phyloP scores from a whole-genome alignment of 2,113 vertebrate genomes.

The Tonatia bakeri region DNA sequence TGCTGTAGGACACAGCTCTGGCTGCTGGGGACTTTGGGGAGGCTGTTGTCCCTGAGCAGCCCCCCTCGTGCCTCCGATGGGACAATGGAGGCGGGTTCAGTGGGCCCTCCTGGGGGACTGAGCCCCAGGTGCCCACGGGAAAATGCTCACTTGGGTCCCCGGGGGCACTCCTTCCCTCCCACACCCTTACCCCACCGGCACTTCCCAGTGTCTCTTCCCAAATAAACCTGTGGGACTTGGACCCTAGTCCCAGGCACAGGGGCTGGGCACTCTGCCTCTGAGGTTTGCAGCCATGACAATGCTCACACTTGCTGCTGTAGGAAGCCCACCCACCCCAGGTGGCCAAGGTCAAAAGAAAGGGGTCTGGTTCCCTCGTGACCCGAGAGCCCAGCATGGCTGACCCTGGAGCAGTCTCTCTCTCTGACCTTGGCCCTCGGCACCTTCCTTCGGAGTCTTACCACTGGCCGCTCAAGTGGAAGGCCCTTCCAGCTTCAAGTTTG shows the following conservation, averaged over 20 bases:
- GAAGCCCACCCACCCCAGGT: rapidly evolving
- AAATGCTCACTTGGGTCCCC: background rate
- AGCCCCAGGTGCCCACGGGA: background rate
- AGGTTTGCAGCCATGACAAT: background rate
- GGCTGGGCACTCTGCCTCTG: background rate
- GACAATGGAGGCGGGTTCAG: rapidly evolving
- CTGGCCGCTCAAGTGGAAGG: background rate
- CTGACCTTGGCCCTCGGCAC: rapidly evolving
- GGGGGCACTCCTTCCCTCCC: rapidly evolving
- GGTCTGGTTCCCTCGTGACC: rapidly evolving
- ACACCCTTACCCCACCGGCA: rapidly evolving
- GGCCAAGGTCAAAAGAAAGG: background rate
- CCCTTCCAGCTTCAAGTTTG: background rate
- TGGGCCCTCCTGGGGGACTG: rapidly evolving
- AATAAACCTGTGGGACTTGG: rapidly evolving
- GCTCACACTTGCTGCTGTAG: rapidly evolving
- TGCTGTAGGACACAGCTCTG: no score
- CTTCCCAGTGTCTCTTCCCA: background rate
- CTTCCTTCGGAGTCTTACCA: background rate
- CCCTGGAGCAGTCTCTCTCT: rapidly evolving
- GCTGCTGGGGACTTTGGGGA: rapidly evolving
- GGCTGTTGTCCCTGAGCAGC: rapidly evolving
- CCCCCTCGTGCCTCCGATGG: background rate
- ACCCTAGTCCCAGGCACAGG: background rate
- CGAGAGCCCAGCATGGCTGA: rapidly evolving